Evolutionary conservation across 2,797 vertebrate genomes (phyloP).

Genomic region (Enteromius radiatus): DNA sequence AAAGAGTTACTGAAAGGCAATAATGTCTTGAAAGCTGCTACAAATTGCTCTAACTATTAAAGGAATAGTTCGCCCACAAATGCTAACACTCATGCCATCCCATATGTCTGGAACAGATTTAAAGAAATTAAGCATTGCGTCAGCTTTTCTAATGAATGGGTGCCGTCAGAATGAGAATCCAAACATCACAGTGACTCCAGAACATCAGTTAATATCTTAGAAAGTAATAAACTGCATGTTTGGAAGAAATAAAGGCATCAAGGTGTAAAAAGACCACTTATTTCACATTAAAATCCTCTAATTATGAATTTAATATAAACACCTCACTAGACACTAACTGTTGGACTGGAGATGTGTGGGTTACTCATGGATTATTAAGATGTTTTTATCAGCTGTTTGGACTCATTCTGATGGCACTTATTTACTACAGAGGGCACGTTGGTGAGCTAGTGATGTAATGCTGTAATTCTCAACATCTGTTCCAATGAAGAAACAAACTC

Average conservation of each 20-base stretch:
- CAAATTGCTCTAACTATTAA: not conserved
- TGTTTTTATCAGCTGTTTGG: not conserved
- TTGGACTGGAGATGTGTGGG: not conserved
- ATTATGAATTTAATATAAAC: not conserved
- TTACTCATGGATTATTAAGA: not conserved
- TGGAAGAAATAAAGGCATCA: not conserved
- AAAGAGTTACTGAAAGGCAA: not conserved
- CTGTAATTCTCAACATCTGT: not conserved
- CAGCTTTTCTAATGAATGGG: not conserved
- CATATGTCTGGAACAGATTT: not conserved
- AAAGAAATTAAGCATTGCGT: not conserved
- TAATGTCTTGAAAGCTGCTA: not conserved
- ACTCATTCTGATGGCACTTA: slow-evolving; percentile 1
- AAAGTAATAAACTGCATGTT: not conserved
- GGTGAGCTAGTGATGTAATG: not conserved
- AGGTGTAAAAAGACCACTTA: not conserved
- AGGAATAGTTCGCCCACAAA: not conserved
- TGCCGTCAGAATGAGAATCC: not conserved
- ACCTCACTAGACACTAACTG: too few relatives aligned
- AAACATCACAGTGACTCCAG: not conserved
- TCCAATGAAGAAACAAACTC: not conserved
- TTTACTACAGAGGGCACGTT: not conserved
- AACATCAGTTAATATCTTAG: not conserved
- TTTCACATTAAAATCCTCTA: not conserved
- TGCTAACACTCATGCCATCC: not conserved